phyloP scores from a whole-genome alignment of 1,140 invertebrate genomes.

The Asobara japonica region DNA sequence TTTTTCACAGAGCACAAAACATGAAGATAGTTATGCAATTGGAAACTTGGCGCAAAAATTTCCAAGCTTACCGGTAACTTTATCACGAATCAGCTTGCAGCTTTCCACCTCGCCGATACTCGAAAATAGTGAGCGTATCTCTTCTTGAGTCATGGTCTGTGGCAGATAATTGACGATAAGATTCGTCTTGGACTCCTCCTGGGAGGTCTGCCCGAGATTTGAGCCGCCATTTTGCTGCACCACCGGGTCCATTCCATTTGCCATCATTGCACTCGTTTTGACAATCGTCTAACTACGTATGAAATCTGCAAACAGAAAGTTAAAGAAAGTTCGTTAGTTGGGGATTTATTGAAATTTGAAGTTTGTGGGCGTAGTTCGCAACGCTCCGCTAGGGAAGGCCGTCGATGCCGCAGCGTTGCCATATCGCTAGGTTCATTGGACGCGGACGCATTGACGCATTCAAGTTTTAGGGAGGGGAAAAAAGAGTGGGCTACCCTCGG shows the following conservation, averaged over 20 bases:
- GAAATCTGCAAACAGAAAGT: constrained; percentile 58
- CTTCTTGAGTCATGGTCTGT: constrained; percentile 99
- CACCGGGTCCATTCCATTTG: constrained; percentile 82
- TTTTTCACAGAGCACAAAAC: not conserved
- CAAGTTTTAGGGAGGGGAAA: no score
- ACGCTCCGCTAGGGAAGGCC: no score
- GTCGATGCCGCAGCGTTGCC: no score
- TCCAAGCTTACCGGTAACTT: constrained; percentile 86
- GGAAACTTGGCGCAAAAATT: not conserved
- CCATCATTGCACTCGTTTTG: constrained; percentile 75
- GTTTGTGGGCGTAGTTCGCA: no score
- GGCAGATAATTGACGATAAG: constrained; percentile 99
- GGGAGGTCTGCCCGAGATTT: constrained; percentile 75
- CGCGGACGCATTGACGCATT: no score
- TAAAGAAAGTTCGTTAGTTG: not conserved
- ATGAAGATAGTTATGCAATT: constrained; percentile 1
- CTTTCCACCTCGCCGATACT: constrained; percentile 99
- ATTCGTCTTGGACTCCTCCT: constrained; percentile 96
- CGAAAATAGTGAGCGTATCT: constrained; percentile 96
- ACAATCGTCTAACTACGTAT: constrained; percentile 60
- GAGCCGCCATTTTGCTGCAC: constrained; percentile 76
- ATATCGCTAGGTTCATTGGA: no score
- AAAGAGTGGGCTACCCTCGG: no score
- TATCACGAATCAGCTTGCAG: constrained; percentile 98
- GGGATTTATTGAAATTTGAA: no score